These are phyloP conservation scores for Halichoeres trimaculatus DNA, from an alignment of 2,113 vertebrate species.

Conservation along the genomic window DNA sequence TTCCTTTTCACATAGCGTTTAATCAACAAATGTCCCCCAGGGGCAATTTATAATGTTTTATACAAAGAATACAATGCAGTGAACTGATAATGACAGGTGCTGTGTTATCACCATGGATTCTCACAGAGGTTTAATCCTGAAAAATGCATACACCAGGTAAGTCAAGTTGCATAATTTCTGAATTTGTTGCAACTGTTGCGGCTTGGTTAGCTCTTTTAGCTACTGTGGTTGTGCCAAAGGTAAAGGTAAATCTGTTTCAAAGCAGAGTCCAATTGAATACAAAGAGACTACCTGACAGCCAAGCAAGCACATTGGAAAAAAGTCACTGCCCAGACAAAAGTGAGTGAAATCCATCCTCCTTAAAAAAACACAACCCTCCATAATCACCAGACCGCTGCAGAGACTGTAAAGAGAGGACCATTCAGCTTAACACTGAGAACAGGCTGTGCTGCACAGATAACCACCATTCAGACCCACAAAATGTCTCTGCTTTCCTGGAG, in stretches of 20 bases:
- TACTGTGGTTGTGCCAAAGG: not conserved
- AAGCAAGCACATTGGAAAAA: not conserved
- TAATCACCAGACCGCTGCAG: conserved; percentile 28
- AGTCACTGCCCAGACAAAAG: conserved; percentile 27
- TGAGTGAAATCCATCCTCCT: conserved; percentile 55
- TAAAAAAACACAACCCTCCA: conserved; percentile 30
- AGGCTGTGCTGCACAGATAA: conserved; percentile 63
- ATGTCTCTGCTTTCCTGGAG: conserved; percentile 35
- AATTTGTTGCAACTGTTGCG: too few species aligned
- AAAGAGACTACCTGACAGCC: not conserved
- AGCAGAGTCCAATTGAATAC: not conserved
- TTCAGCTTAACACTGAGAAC: conserved; percentile 52
- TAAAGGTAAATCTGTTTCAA: not conserved
- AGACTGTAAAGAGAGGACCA: conserved; percentile 51
- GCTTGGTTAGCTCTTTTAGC: too few species aligned
- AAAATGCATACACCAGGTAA: too few species aligned
- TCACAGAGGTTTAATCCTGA: too few species aligned
- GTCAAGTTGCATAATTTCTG: too few species aligned
- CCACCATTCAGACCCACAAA: conserved; percentile 42
- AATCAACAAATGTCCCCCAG: too few species aligned
- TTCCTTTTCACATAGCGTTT: too few species aligned
- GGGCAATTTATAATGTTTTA: too few species aligned
- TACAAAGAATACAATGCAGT: too few species aligned
- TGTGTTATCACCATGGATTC: too few species aligned
- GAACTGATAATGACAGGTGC: too few species aligned